Evolutionary conservation across 1,140 invertebrate genomes (phyloP).

Genomic region (Diachasmimorpha longicaudata): DNA sequence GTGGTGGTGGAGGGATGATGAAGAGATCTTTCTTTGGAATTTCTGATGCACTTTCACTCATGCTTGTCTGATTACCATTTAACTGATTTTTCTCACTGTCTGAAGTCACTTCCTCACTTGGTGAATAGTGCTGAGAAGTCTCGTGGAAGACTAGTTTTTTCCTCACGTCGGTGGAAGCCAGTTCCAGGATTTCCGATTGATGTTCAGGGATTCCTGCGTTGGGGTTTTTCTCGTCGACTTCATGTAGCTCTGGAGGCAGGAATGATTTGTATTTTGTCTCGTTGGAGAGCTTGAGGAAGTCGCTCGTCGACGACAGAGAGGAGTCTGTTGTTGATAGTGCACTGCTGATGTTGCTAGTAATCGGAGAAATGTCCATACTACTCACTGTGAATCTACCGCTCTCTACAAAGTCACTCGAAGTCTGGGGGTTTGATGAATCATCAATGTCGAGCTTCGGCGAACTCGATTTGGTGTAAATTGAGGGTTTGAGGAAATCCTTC

Average conservation of each 20-base stretch:
- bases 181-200: background rate
- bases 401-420: conserved; percentile 18
- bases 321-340: conserved; percentile 22
- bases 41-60: background rate
- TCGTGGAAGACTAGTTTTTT: background rate
- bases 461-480: conserved; percentile 15
- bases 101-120: background rate
- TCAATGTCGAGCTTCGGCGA: conserved; percentile 25
- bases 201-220: background rate
- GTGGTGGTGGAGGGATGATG: background rate
- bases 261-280: conserved; percentile 15
- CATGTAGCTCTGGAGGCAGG: background rate
- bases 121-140: background rate
- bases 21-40: background rate
- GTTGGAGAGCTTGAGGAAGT: conserved; percentile 20
- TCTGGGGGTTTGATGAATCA: background rate
- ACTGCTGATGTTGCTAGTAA: conserved; percentile 16
- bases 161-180: background rate
- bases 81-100: background rate
- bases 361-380: conserved; percentile 34
- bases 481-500: conserved; percentile 1
- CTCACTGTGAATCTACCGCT: conserved; percentile 38
- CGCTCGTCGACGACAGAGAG: conserved; percentile 26
- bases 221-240: background rate
- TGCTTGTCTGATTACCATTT: background rate